Base-by-base conservation (phyloP, 2,888 invertebrate species). In the Sesia apiformis region DNA sequence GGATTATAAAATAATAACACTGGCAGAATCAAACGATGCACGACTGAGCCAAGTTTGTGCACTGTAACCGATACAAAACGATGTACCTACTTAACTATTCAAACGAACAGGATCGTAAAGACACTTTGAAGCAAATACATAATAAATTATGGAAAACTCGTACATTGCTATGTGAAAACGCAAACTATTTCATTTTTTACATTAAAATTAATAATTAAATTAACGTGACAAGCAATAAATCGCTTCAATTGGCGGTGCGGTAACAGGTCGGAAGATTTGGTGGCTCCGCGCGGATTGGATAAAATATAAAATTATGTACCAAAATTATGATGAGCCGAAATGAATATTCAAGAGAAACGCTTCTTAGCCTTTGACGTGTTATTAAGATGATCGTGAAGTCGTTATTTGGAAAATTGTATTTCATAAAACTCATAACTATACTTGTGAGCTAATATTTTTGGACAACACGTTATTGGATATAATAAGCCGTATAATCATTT, bases 341-440 rank as follows among this genome's bases (percentile, higher is more conserved):
- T 88, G 85, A 87, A 89, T 88, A 88, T 87, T 87, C 86, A 88
- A 80, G 77, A 76, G 81, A 86, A 85, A 81, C 84, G 79, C 78
- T 88, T 23, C 1, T n/a, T 86, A 84, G 73, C 78, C 67, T 72
- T 66, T 68, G 72, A 69, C 78, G 75, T 85, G 81, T 84, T 87
- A 88, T 88, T 88, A 88, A 84, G 81, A 78, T 73, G 84, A 80
- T 87, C 86, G 87, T 82, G 84, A 81, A 79, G 81, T 85, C 82
- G 88, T 89, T 88, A 87, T 78, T 63, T 65, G 74, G 77, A 70
- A 85, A 85, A 88, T 87, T 87, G 81, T 88, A 85, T 89, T 89
- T 87, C 77, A 87, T 87, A 85, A 86, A 83, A 81, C 66, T 84
- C 79, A 85, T 85, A 77, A 88, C 84, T 81, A 86, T 86, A 87